A percentile compares a stretch with the other conserved stretches of the same genome.
phyloP scores from a whole-genome alignment of 2,888 invertebrate genomes.

The Ditula angustiorana region DNA sequence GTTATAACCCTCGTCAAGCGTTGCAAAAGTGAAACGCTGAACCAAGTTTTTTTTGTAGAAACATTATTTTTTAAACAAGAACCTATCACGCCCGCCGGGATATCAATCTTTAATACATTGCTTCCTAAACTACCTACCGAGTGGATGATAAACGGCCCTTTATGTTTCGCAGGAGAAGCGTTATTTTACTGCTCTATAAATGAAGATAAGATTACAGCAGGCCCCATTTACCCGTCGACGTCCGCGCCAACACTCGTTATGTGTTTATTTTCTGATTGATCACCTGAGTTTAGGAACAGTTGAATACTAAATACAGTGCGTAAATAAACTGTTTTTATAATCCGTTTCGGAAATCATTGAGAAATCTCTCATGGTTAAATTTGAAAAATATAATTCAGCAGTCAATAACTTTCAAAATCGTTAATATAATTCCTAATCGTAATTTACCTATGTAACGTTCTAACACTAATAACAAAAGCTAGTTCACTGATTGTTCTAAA shows the following conservation, averaged over 20 bases:
- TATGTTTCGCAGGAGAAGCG: constrained; percentile 69
- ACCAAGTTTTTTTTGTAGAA: constrained; percentile 19
- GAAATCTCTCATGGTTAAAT: background rate
- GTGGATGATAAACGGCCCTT: constrained; percentile 76
- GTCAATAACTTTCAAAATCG: no score
- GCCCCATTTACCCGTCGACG: constrained; percentile 67
- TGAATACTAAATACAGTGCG: constrained; percentile 39
- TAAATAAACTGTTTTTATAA: constrained; percentile 16
- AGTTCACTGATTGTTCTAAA: no score
- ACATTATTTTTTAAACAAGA: constrained; percentile 48
- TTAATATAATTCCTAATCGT: no score
- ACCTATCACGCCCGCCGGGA: constrained; percentile 53
- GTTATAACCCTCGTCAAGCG: background rate
- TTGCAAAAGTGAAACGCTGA: no score
- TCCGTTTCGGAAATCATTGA: background rate
- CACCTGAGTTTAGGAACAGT: constrained; percentile 46
- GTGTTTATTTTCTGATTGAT: constrained; percentile 66
- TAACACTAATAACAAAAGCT: no score
- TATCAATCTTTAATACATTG: constrained; percentile 76
- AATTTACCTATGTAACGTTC: no score
- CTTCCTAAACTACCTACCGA: constrained; percentile 69
- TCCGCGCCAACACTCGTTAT: constrained; percentile 59
- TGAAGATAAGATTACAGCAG: constrained; percentile 76
- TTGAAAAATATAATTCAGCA: no score
- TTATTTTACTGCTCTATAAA: constrained; percentile 81